Base-by-base conservation (phyloP, 2,797 vertebrate species). In the Pelobates cultripes region DNA sequence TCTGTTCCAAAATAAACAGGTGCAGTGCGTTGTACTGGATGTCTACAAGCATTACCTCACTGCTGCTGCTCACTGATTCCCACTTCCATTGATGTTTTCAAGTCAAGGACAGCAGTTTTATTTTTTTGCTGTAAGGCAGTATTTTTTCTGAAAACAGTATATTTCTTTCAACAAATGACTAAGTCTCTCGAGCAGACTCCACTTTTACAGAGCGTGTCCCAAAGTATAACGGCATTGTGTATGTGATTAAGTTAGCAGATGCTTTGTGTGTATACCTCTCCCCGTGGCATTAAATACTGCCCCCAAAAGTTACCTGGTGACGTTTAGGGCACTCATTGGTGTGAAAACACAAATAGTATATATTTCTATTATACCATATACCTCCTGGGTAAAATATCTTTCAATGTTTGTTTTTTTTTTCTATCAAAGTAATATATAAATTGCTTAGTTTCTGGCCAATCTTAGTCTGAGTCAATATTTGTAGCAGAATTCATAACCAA, bases 1-100 rank as follows among this genome's bases (percentile, higher is more conserved):
- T 64, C 14, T 40, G 3, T 10, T 73, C 78, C 78, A 79, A 57
- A 67, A 79, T 67, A 67, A 79, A 66, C 78, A 79, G 78, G 78
- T 79, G 78, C 55, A 79, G 70, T 3, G 70, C 45, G 14, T 67
- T 55, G 70, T 79, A 57, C 66, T 79, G 77, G 70, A 73, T 45
- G 8, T 7, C 9, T 8, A 9, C 70, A n/a, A n/a, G 3, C 42
- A 73, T 79, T 42, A 79, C 78, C 41, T 79, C 78, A 79, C 70
- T 13, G 40, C 44, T 17, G 3, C 2, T 47, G 43, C 55, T 41
- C 43, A 40, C 17, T 13, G 43, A 51, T 13, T 42, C 28, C 7
- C 51, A 15, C 17, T 14, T 41, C n/a, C 78, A 73, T 73, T 79
- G 78, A 73, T 73, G 70, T 55, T 66, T 72, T 53, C 51, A 55